Conservation (phyloP, 2,797 vertebrate genomes). For the Salarias fasciatus region DNA sequence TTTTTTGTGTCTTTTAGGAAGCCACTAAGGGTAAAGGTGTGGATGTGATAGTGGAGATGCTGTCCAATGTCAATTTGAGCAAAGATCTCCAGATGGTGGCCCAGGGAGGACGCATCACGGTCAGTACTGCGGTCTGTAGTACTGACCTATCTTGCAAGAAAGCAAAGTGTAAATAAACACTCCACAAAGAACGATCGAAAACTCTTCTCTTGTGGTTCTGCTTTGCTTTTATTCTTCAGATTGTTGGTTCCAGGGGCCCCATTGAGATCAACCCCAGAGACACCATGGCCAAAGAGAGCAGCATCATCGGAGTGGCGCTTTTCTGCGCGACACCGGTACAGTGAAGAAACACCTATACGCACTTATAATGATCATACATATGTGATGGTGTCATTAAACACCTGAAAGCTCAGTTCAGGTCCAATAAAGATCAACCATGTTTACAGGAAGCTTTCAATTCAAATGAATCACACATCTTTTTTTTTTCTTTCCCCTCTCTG, state of each 20-base stretch:
- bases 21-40: conserved; percentile 81
- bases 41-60: conserved; percentile 93
- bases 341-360: not conserved
- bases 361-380: no score
- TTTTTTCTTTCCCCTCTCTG: no score
- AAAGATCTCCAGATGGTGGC: conserved; percentile 89
- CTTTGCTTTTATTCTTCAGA: conserved; percentile 65
- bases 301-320: conserved; percentile 86
- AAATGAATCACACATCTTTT: no score
- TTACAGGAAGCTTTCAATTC: no score
- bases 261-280: conserved; percentile 92
- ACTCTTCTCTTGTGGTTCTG: no score
- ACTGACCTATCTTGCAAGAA: no score
- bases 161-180: no score
- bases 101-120: conserved; percentile 84
- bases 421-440: no score
- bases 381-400: no score
- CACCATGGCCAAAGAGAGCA: conserved; percentile 88
- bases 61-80: conserved; percentile 91
- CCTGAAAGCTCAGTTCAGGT: no score
- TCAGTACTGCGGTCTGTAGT: conserved; percentile 67
- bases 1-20: conserved; percentile 68
- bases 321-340: conserved; percentile 84
- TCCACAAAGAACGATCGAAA: no score
- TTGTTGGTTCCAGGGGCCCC: conserved; percentile 89